A percentile compares a stretch with the other conserved stretches of the same genome.
Evolutionary conservation across 2,888 invertebrate species (phyloP).

Genomic region (Megaustenia siamemsis): DNA sequence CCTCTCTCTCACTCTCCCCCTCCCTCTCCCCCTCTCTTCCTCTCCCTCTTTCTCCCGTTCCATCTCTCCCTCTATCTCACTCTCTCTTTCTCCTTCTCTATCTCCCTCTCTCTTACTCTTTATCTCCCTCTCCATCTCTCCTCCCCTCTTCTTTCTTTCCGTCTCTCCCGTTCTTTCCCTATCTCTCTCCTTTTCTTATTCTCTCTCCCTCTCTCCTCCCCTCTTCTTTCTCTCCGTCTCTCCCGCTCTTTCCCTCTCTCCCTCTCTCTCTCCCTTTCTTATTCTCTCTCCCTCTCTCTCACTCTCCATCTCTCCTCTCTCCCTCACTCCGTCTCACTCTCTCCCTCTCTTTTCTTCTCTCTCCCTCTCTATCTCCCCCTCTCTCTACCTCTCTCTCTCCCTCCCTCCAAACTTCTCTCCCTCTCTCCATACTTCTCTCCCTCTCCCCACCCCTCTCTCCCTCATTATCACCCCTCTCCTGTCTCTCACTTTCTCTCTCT

Average conservation of each 20-base stretch:
- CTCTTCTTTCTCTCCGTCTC: not conserved
- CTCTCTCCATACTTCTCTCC: too few relatives aligned
- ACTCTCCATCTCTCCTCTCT: not conserved
- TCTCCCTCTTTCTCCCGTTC: not conserved
- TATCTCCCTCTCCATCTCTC: not conserved
- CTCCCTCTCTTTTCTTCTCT: not conserved
- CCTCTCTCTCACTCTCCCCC: not conserved
- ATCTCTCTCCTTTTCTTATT: not conserved
- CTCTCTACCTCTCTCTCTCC: too few relatives aligned
- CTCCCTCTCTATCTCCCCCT: too few relatives aligned
- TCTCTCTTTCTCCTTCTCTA: not conserved
- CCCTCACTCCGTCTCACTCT: not conserved
- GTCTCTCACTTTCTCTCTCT: too few relatives aligned
- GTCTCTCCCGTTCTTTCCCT: not conserved
- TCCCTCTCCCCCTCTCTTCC: not conserved
- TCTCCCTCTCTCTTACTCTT: not conserved
- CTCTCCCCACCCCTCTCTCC: too few relatives aligned
- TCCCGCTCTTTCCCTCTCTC: not conserved
- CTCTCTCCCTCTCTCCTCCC: not conserved
- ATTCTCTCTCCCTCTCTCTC: not conserved
- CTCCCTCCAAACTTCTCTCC: too few relatives aligned
- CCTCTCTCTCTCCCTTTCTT: not conserved
- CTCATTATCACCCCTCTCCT: too few relatives aligned
- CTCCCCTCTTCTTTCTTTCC: not conserved
- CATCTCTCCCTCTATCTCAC: not conserved